Evolutionary conservation across 1,140 invertebrate species (phyloP).

Genomic region (Propsilocerus akamusi): DNA sequence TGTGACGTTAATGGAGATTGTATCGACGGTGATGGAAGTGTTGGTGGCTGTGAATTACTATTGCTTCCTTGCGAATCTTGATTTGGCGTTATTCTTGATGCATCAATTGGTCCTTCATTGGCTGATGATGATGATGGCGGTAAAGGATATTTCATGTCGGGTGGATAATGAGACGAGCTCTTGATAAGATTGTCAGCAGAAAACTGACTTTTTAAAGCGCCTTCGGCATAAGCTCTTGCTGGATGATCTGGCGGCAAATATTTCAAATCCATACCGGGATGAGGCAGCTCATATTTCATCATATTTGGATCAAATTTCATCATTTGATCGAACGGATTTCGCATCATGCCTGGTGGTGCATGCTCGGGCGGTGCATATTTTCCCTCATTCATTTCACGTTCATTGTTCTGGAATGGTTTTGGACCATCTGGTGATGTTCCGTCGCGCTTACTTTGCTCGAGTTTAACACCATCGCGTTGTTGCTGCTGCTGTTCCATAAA

Average conservation of each 20-base stretch:
- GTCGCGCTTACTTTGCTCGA: background rate
- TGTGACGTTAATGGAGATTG: slow-evolving; percentile 8
- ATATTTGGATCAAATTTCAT: slow-evolving; percentile 16
- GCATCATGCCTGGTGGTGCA: background rate
- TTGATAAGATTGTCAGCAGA: slow-evolving; percentile 22
- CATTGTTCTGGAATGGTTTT: background rate
- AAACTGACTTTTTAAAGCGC: slow-evolving; percentile 11
- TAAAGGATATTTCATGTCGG: background rate
- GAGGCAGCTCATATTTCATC: slow-evolving; percentile 19
- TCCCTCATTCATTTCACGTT: background rate
- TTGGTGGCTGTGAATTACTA: slow-evolving; percentile 20
- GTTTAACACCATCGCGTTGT: background rate
- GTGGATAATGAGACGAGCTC: slow-evolving; percentile 14
- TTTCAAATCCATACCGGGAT: slow-evolving; percentile 16
- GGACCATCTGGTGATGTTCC: background rate
- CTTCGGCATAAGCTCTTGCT: background rate
- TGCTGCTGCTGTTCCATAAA: slow-evolving; percentile 1
- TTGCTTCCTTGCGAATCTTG: slow-evolving; percentile 24
- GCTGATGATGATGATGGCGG: background rate
- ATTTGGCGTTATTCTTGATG: slow-evolving; percentile 17
- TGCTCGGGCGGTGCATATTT: slow-evolving; percentile 5
- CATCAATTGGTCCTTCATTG: slow-evolving; percentile 20
- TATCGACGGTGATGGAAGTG: slow-evolving; percentile 19
- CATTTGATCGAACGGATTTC: background rate
- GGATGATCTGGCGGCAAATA: slow-evolving; percentile 18